Evolutionary conservation across 2,888 invertebrate genomes (phyloP).

Genomic region (Euphydryas editha): DNA sequence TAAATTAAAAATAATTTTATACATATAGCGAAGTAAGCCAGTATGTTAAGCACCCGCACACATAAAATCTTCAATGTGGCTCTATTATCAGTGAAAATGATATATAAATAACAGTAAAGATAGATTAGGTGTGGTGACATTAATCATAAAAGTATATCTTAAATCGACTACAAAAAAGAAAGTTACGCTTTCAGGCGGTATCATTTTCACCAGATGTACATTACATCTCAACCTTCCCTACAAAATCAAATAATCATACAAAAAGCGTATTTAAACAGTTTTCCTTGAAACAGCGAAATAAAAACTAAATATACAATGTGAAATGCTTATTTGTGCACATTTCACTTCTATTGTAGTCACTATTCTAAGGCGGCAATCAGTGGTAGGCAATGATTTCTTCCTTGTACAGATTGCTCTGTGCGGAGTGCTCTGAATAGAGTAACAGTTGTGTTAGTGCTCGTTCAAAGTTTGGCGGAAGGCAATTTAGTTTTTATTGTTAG

Average conservation of each 20-base stretch:
- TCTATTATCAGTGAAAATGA: neutral
- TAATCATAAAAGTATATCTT: neutral
- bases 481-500: slow-evolving; percentile 40
- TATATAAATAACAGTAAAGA: neutral
- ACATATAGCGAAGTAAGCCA: neutral
- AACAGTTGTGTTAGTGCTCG: slow-evolving; percentile 25
- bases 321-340: neutral
- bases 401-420: slow-evolving; percentile 34
- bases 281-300: no score
- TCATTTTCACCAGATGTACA: no score
- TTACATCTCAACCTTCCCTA: no score
- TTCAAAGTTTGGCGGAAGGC: slow-evolving; percentile 40
- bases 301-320: neutral
- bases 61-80: neutral
- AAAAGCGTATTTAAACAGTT: no score
- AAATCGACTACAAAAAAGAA: no score
- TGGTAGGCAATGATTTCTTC: slow-evolving; percentile 30
- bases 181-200: no score
- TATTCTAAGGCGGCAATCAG: slow-evolving; percentile 20
- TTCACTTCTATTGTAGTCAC: neutral
- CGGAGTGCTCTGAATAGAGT: slow-evolving; percentile 34
- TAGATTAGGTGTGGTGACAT: no score
- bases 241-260: no score
- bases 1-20: no score
- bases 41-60: neutral